Evolutionary conservation across 1,140 invertebrate species (phyloP), one percentile per base, ranked within the genome.

Genomic region (Frieseomelitta varia): DNA sequence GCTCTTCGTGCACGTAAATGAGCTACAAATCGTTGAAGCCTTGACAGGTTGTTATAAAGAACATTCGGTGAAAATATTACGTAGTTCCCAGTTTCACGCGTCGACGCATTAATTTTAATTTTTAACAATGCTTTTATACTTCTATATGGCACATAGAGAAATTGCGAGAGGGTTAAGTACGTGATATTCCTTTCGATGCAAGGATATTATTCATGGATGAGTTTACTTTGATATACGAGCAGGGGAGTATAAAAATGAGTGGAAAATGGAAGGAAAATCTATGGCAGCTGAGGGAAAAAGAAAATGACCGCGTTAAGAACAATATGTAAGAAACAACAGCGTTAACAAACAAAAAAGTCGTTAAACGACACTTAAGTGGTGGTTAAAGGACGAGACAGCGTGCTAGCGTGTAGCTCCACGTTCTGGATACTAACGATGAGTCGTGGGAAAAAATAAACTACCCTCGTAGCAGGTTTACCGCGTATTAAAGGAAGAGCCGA

Each of bases 321-420:
- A 74, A 71, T 39, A 65, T 55, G 65, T 56, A 61, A 69, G 81
- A 83, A 83, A 71, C 19, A 67, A 30, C 65, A 21, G 61, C 47
- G 68, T 6, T 73, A 61, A 71, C 24, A 85, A 85, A 85, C 83
- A 88, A 88, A 91, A 87, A 90, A 84, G 55, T 78, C 77, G 87
- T 89, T 91, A 92, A 91, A 90, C 87, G 89, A 85, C 85, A 88
- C 76, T 91, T 90, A 89, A 88, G 84, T 81, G 84, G 84, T 58
- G 85, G 85, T 88, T 89, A 91, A 90, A 90, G 83, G 73, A 53
- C 11, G 55, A 56, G 56, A 14, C 51, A 51, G 30, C 19, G 53
- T n/a, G 19, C 19, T 39, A 11, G 0, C 12, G 21, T 67, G 19
- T 4, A 67, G 10, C 21, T 19, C 10, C 55, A 53, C 56, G 67